Conservation (phyloP, 2,888 invertebrate species). For the Operophtera brumata region DNA sequence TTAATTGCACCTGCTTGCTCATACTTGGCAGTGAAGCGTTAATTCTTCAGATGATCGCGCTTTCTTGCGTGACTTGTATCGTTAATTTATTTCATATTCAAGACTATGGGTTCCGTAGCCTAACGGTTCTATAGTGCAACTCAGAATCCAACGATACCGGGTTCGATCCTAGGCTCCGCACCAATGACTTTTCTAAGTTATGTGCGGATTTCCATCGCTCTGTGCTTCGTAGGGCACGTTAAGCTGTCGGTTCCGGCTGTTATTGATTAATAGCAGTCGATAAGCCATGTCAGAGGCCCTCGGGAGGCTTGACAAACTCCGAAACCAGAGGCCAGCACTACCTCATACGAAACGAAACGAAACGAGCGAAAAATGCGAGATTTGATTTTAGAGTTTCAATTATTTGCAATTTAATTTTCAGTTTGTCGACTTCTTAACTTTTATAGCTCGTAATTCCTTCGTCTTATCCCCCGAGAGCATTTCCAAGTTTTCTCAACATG, state of each 20-base stretch:
- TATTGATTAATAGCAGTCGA: too few species aligned
- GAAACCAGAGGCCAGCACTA: too few species aligned
- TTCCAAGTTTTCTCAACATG: conserved; percentile 21
- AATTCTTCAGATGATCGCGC: conserved; percentile 35
- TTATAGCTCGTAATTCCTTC: conserved; percentile 31
- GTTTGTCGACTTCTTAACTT: conserved; percentile 30
- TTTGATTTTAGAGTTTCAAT: conserved; percentile 26
- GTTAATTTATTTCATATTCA: conserved; percentile 43
- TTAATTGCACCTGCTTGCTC: conserved; percentile 24
- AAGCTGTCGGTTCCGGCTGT: too few species aligned
- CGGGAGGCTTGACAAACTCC: too few species aligned
- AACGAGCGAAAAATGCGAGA: conserved; percentile 22
- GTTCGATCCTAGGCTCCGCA: too few species aligned
- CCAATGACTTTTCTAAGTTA: too few species aligned
- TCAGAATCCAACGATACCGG: too few species aligned
- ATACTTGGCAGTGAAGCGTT: conserved; percentile 32
- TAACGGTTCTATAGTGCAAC: too few species aligned
- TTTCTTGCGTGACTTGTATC: conserved; percentile 40
- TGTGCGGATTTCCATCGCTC: too few species aligned
- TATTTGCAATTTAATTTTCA: conserved; percentile 28
- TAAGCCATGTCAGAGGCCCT: too few species aligned
- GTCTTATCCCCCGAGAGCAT: conserved; percentile 23
- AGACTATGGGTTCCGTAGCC: conserved; percentile 29
- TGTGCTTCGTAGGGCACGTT: too few species aligned
- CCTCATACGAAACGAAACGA: too few species aligned